These are phyloP conservation scores for Pteromalus puparum DNA, from an alignment of 1,140 invertebrate species.

Conservation along the genomic window DNA sequence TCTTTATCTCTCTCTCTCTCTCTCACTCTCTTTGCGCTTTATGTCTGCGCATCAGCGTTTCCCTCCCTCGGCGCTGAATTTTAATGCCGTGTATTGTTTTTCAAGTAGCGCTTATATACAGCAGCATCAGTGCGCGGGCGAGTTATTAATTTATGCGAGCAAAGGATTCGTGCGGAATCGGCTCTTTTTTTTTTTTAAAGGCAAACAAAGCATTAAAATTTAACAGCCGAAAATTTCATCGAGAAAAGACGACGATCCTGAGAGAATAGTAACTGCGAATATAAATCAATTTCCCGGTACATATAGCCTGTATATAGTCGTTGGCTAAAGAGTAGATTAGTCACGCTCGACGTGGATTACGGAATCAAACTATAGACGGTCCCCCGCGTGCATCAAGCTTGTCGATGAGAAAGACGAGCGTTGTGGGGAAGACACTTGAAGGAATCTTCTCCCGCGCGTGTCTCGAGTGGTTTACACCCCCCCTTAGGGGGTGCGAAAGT, in stretches of 20 bases:
- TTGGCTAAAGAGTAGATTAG: slow-evolving; percentile 28
- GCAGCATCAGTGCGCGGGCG: no score
- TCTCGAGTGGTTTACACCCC: not conserved
- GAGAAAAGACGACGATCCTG: not conserved
- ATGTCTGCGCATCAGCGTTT: slow-evolving; percentile 11
- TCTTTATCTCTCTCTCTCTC: not conserved
- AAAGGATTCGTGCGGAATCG: not conserved
- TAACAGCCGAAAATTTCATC: not conserved
- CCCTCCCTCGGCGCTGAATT: not conserved
- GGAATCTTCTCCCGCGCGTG: not conserved
- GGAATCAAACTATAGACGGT: slow-evolving; percentile 22
- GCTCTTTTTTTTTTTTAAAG: not conserved
- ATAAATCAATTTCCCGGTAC: not conserved
- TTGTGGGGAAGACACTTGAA: not conserved
- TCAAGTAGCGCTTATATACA: not conserved
- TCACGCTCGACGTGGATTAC: slow-evolving; percentile 36
- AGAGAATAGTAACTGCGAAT: not conserved
- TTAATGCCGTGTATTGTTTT: not conserved
- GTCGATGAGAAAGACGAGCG: not conserved
- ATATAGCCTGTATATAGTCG: not conserved
- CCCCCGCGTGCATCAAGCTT: not conserved
- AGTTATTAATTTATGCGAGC: not conserved
- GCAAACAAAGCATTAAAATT: no score
- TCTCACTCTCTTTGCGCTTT: not conserved
- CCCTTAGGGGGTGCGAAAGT: no score